Conservation (phyloP, 2,797 vertebrate genomes). For the Scolopax bukidnonensis region DNA sequence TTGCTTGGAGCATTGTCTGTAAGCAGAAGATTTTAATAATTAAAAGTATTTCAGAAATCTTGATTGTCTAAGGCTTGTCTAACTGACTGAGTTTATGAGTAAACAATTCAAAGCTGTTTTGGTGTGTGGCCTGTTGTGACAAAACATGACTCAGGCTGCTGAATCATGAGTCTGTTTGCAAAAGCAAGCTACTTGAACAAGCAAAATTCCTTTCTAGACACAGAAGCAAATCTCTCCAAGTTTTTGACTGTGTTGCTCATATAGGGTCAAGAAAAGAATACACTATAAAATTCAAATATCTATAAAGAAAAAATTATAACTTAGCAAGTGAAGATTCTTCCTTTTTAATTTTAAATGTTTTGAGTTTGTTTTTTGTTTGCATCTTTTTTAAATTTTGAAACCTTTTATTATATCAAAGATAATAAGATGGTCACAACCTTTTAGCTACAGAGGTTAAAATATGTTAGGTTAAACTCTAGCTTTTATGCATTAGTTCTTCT, state of each 20-base stretch:
- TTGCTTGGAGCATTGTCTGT: not conserved
- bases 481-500: not conserved
- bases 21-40: not conserved
- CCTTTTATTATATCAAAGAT: not conserved
- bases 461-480: not conserved
- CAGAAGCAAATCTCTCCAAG: not conserved
- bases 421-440: not conserved
- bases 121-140: fast-evolving
- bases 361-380: not conserved
- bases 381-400: not conserved
- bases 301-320: fast-evolving
- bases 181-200: not conserved
- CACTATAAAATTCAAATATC: fast-evolving
- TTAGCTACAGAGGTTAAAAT: not conserved
- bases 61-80: fast-evolving
- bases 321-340: fast-evolving
- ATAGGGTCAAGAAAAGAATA: not conserved
- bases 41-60: not conserved
- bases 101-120: not conserved
- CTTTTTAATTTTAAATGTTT: not conserved
- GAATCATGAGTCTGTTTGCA: not conserved
- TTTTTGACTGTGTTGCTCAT: not conserved
- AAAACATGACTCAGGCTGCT: not conserved
- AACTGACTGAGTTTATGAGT: not conserved
- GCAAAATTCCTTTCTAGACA: fast-evolving